phyloP scores from a whole-genome alignment of 1,140 invertebrate species.

The Dendrolimus kikuchii region DNA sequence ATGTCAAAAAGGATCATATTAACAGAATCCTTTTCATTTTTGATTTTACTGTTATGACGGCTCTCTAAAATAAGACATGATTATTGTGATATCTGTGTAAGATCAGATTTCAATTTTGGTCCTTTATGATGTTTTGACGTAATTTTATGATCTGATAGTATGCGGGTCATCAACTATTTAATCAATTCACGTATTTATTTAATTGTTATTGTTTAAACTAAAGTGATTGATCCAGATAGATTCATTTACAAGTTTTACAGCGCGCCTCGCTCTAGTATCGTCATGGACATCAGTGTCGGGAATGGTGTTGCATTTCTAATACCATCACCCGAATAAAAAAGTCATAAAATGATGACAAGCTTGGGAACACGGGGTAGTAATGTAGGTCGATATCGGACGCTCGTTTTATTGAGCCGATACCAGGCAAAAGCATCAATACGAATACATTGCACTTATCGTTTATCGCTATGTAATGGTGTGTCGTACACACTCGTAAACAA shows the following conservation, averaged over 20 bases:
- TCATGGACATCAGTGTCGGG: conserved; percentile 21
- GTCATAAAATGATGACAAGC: conserved; percentile 62
- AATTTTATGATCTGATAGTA: too few relatives aligned
- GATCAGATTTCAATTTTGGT: conserved; percentile 21
- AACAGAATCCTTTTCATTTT: conserved; percentile 10
- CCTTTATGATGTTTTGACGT: neutral
- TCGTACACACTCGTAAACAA: conserved; percentile 58
- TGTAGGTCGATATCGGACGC: conserved; percentile 47
- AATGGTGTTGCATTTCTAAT: conserved; percentile 60
- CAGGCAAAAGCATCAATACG: conserved; percentile 34
- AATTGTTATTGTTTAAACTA: conserved; percentile 9
- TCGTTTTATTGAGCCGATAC: conserved; percentile 54
- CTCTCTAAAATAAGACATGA: conserved; percentile 29
- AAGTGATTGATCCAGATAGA: conserved; percentile 25
- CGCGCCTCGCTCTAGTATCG: conserved; percentile 32
- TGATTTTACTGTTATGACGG: conserved; percentile 33
- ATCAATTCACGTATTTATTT: neutral
- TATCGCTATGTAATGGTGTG: conserved; percentile 60
- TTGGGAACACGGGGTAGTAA: conserved; percentile 59
- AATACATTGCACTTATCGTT: conserved; percentile 57
- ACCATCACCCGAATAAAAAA: conserved; percentile 64
- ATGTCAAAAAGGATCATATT: conserved; percentile 6
- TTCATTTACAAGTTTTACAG: conserved; percentile 37
- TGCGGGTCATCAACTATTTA: too few relatives aligned
- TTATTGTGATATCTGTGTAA: conserved; percentile 28